Evolutionary conservation across 2,888 invertebrate genomes (phyloP).

Genomic region (Disparrhopalites patrizii): DNA sequence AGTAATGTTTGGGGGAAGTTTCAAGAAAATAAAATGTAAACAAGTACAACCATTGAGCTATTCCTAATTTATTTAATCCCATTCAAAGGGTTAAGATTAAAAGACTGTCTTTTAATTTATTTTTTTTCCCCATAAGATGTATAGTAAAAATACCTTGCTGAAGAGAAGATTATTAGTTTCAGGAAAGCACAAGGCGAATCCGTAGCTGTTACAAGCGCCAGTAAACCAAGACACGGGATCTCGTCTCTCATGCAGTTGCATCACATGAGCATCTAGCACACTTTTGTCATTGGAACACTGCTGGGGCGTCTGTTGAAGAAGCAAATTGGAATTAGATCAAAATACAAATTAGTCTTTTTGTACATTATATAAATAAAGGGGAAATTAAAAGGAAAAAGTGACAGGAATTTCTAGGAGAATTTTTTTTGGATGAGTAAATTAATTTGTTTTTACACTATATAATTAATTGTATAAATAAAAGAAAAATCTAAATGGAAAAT

Average conservation of each 20-base stretch:
- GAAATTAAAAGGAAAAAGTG: no score
- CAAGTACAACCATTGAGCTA: no score
- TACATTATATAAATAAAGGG: neutral
- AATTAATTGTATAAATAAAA: no score
- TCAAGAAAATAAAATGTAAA: no score
- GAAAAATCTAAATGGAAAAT: no score
- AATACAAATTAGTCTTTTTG: neutral
- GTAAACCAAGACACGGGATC: conserved; percentile 29
- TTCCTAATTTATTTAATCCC: no score
- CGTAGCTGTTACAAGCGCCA: conserved; percentile 11
- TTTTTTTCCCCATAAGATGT: no score
- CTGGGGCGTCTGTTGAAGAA: conserved; percentile 11
- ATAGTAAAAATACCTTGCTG: neutral
- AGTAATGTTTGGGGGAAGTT: no score
- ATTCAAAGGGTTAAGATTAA: neutral
- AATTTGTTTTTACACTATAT: no score
- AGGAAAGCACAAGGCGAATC: conserved; percentile 9
- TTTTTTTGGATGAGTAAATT: no score
- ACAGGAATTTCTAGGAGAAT: no score
- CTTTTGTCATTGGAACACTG: conserved; percentile 20
- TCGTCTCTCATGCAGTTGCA: conserved; percentile 34
- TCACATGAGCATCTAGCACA: conserved; percentile 22
- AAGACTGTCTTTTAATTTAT: neutral
- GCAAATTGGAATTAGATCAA: neutral
- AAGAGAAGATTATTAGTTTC: conserved; percentile 2